A percentile compares a stretch with the other conserved stretches of the same genome.
phyloP scores from a whole-genome alignment of 2,113 vertebrate species.

The Cebidichthys violaceus region DNA sequence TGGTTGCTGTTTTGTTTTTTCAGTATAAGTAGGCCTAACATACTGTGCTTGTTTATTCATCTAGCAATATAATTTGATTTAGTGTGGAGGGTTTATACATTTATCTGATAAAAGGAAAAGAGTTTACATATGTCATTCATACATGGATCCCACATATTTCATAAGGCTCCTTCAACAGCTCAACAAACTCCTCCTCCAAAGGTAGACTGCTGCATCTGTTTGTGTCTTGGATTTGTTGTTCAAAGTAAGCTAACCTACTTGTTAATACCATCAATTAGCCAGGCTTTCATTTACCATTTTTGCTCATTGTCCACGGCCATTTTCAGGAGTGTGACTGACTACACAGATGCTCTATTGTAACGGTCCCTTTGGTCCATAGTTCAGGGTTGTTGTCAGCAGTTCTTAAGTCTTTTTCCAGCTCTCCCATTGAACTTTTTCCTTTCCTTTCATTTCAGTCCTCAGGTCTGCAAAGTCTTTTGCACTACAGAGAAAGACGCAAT shows the following conservation, averaged over 20 bases:
- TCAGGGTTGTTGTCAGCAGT: constrained; percentile 20
- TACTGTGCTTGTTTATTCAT: constrained; percentile 11
- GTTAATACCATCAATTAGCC: not conserved
- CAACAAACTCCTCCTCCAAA: constrained; percentile 24
- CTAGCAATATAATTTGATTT: not conserved
- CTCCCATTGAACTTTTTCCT: constrained; percentile 84
- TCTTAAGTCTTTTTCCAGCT: constrained; percentile 69
- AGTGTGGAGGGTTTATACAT: not conserved
- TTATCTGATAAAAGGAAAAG: constrained; percentile 1
- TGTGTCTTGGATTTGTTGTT: not conserved
- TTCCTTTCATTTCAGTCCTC: constrained; percentile 79
- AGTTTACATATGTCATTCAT: constrained; percentile 12
- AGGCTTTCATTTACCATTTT: constrained; percentile 4
- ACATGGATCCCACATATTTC: not conserved
- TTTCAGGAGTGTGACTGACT: constrained; percentile 19
- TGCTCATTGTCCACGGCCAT: not conserved
- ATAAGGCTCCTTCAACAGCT: not conserved
- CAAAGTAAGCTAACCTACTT: not conserved
- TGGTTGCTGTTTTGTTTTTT: constrained; percentile 4
- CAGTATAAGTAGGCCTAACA: not conserved
- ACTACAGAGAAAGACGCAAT: constrained; percentile 72
- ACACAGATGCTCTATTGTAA: constrained; percentile 12
- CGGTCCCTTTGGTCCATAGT: not conserved
- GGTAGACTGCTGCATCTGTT: not conserved
- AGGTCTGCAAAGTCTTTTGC: constrained; percentile 90